A percentile compares a stretch with the other conserved stretches of the same genome.
phyloP scores from a whole-genome alignment of 2,888 invertebrate species.

The Acanthosepion esculentum region DNA sequence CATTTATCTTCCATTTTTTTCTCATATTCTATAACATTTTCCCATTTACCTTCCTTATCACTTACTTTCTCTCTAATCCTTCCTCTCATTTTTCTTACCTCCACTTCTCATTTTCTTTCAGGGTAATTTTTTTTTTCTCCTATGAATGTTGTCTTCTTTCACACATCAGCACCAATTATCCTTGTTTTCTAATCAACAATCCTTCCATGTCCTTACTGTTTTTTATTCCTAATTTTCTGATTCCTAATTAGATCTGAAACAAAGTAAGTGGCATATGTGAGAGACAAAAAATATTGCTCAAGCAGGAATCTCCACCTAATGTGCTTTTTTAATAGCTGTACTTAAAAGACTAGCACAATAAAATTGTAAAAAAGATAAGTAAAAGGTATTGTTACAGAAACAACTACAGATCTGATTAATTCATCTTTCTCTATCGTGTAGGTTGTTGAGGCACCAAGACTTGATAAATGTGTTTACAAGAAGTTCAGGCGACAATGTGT shows the following conservation, averaged over 20 bases:
- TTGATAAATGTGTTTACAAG: neutral
- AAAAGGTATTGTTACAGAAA: neutral
- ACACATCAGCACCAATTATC: neutral
- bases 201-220: neutral
- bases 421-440: neutral
- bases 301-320: neutral
- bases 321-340: neutral
- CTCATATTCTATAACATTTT: neutral
- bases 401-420: neutral
- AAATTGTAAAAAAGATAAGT: neutral
- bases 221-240: neutral
- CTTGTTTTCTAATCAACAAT: conserved; percentile 33
- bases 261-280: neutral
- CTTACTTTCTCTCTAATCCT: neutral
- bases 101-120: neutral
- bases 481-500: neutral
- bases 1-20: neutral
- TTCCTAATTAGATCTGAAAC: conserved; percentile 33
- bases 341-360: neutral
- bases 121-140: neutral
- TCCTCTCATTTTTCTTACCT: neutral
- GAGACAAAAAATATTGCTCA: neutral
- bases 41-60: too few relatives aligned
- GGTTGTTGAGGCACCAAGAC: neutral
- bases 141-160: neutral